Base-by-base conservation (phyloP, 2,888 invertebrate genomes). In the Drosophila acutilabella region DNA sequence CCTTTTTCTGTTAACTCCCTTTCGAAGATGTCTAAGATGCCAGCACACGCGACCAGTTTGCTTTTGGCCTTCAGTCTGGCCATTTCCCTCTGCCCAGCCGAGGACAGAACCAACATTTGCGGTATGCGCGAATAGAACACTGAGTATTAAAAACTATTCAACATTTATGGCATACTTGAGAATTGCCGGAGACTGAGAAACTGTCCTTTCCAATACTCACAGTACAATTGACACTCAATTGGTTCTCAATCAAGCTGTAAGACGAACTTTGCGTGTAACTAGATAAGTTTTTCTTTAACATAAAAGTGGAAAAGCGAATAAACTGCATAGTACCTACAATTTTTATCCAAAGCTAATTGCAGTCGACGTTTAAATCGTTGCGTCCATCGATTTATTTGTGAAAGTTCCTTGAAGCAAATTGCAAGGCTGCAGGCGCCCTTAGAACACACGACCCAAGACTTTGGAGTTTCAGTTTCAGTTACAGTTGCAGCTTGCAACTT, bases 21-120 rank as follows among this genome's bases (percentile, higher is more conserved):
- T n/a, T 48, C 33, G 8, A 65, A 69, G 73, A 81, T 84, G 82
- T 80, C 80, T 71, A 67, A 81, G 71, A 79, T 86, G 86, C 84
- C 86, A 48, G 60, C 84, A 80, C 86, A 81, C 76, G 79, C 78
- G 67, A 51, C 59, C 64, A 83, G 85, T 85, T 84, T 84, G 71
- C 83, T 86, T 84, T 76, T 54, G 68, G 54, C 69, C 64, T 60
- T 58, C 57, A 42, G 30, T 60, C 59, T 61, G 69, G 60, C 66
- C 69, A 80, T 76, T 70, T n/a, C 13, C 14, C 53, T 57, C 23
- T 23, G 23, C 1, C 23, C 6, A 23, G 6, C 23, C 6, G 23
- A 23, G 23, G 23, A 5, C 23, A 23, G 23, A 23, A 6, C 59
- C 71, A 74, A 78, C 71, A 72, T 75, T 81, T 74, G 73, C 50